phyloP scores from a whole-genome alignment of 2,113 vertebrate species.

The Daphoenositta chrysoptera region DNA sequence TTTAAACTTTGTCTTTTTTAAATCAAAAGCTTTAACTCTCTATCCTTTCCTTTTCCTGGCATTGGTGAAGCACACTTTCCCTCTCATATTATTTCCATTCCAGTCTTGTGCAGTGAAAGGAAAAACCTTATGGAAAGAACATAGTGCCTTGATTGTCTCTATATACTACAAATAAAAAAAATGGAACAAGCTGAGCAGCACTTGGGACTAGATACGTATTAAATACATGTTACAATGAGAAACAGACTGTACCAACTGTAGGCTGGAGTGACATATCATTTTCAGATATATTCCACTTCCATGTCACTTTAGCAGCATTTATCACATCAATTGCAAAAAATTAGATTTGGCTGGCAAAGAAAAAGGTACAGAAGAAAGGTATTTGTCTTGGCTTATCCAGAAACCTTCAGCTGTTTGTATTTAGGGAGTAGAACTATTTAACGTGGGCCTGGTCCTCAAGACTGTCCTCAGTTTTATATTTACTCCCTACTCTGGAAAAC shows the following conservation, averaged over 20 bases:
- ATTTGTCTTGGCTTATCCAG: conserved; percentile 34
- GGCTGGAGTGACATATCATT: background rate
- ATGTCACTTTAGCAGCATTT: background rate
- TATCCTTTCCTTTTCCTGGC: background rate
- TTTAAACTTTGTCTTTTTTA: background rate
- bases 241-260: background rate
- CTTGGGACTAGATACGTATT: background rate
- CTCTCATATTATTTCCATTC: background rate
- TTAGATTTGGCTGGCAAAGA: background rate
- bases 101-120: background rate
- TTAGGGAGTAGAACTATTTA: conserved; percentile 10
- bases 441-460: background rate
- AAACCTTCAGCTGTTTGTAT: conserved; percentile 18
- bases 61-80: background rate
- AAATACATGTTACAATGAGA: background rate
- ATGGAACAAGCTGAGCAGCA: background rate
- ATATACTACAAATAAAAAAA: background rate
- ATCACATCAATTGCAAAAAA: background rate
- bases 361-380: background rate
- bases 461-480: background rate
- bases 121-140: conserved; percentile 41
- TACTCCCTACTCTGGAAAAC: background rate
- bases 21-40: background rate
- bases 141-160: background rate
- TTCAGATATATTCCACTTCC: background rate